Evolutionary conservation across 1,140 invertebrate species (phyloP).

Genomic region (Hydropsyche tenuis): DNA sequence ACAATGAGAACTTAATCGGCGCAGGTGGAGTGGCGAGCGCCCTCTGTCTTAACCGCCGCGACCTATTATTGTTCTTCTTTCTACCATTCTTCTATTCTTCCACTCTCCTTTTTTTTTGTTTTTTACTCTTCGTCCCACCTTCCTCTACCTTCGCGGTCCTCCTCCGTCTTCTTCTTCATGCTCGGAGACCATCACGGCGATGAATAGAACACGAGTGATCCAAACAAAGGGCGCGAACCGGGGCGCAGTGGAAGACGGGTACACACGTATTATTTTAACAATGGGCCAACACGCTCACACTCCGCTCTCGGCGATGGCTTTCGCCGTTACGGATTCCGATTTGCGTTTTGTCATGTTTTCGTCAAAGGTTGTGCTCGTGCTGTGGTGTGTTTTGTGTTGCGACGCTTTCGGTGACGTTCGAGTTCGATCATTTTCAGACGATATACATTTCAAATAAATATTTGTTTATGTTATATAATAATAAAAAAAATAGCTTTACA

Average conservation of each 20-base stretch:
- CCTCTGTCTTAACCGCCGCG: conserved; percentile 44
- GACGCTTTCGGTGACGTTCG: too few relatives aligned
- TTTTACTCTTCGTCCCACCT: not conserved
- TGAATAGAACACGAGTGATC: conserved; percentile 38
- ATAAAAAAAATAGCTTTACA: too few relatives aligned
- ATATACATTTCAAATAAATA: too few relatives aligned
- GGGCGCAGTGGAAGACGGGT: conserved; percentile 10
- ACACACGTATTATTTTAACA: conserved; percentile 40
- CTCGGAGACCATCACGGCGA: conserved; percentile 23
- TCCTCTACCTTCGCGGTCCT: conserved; percentile 6
- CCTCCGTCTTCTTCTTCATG: conserved; percentile 24
- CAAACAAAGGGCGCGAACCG: conserved; percentile 30
- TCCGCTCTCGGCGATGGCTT: conserved; percentile 12
- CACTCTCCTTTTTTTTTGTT: conserved; percentile 5
- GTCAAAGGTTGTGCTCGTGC: not conserved
- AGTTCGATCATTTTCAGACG: too few relatives aligned
- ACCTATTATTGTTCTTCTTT: conserved; percentile 37
- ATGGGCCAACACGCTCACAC: not conserved
- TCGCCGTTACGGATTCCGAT: not conserved
- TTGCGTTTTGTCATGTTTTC: not conserved
- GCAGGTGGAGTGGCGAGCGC: conserved; percentile 45
- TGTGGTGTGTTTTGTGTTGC: too few relatives aligned
- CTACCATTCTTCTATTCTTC: not conserved
- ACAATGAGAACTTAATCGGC: conserved; percentile 49
- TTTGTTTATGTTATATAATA: too few relatives aligned